phyloP scores from a whole-genome alignment of 2,888 invertebrate genomes.

The Drosophila emarginata region DNA sequence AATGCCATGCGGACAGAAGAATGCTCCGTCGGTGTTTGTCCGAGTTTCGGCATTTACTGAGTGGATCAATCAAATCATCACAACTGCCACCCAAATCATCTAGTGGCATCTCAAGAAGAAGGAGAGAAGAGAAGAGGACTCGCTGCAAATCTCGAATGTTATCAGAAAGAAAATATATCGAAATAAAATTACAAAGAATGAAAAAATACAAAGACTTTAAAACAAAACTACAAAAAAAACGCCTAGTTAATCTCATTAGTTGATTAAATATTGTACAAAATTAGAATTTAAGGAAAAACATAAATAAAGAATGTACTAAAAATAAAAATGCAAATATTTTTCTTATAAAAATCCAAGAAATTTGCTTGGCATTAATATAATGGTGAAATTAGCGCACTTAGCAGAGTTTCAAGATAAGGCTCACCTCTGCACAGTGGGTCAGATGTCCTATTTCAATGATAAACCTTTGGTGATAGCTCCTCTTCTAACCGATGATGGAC shows the following conservation, averaged over 20 bases:
- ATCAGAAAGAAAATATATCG: slow-evolving; percentile 25
- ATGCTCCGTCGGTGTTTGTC: slow-evolving; percentile 83
- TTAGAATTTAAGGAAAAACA: slow-evolving; percentile 31
- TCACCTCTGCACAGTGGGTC: neutral
- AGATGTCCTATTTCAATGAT: neutral
- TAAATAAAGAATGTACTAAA: slow-evolving; percentile 15
- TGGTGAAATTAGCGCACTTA: neutral
- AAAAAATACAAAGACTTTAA: slow-evolving; percentile 17
- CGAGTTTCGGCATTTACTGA: slow-evolving; percentile 83
- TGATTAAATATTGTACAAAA: slow-evolving; percentile 32
- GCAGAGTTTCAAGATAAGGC: neutral
- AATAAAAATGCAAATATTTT: slow-evolving; percentile 26
- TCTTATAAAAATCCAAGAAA: neutral
- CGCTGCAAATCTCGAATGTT: slow-evolving; percentile 54
- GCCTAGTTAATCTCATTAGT: slow-evolving; percentile 60
- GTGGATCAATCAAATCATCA: slow-evolving; percentile 80
- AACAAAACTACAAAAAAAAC: slow-evolving; percentile 33
- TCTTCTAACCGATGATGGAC: neutral
- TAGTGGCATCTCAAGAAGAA: slow-evolving; percentile 30
- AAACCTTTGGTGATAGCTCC: neutral
- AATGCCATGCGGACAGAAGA: slow-evolving; percentile 82
- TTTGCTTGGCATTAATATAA: neutral
- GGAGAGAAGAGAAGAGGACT: slow-evolving; percentile 31
- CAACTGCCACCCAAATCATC: slow-evolving; percentile 65
- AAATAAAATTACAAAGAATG: slow-evolving; percentile 27